A percentile compares a stretch with the other conserved stretches of the same genome.
Evolutionary conservation across 2,888 invertebrate species (phyloP).

Genomic region (Megalurothrips usitatus): DNA sequence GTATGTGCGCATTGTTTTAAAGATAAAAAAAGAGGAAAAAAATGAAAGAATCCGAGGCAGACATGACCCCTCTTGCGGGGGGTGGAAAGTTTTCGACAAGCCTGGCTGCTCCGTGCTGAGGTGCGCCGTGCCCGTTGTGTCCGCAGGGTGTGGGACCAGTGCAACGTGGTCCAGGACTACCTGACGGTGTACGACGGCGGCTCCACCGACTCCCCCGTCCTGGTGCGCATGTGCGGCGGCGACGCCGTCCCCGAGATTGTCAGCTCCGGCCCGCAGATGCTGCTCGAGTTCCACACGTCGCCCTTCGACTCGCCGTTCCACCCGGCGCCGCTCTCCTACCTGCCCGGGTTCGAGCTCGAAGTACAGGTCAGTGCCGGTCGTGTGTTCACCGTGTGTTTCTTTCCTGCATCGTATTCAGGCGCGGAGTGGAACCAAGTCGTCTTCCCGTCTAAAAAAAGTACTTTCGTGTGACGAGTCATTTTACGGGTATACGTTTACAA

Average conservation of each 20-base stretch:
- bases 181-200: constrained; percentile 76
- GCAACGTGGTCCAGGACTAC: constrained; percentile 76
- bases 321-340: constrained; percentile 69
- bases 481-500: no score
- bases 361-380: constrained; percentile 60
- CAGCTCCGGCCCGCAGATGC: constrained; percentile 70
- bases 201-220: constrained; percentile 60
- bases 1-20: constrained; percentile 29
- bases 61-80: no score
- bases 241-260: constrained; percentile 76
- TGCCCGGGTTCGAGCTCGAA: constrained; percentile 77
- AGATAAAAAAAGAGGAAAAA: no score
- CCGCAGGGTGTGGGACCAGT: constrained; percentile 71
- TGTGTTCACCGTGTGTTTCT: no score
- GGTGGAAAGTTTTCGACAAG: constrained; percentile 11
- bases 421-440: no score
- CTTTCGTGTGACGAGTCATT: no score
- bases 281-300: constrained; percentile 75
- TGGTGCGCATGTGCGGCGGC: constrained; percentile 75
- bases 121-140: constrained; percentile 24
- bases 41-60: not conserved
- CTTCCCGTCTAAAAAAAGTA: no score
- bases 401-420: no score
- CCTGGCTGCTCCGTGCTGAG: not conserved
- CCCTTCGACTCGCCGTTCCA: constrained; percentile 78